Evolutionary conservation across 1,140 invertebrate species (phyloP).

Genomic region (Hermatobates lingyangjiaoensis): DNA sequence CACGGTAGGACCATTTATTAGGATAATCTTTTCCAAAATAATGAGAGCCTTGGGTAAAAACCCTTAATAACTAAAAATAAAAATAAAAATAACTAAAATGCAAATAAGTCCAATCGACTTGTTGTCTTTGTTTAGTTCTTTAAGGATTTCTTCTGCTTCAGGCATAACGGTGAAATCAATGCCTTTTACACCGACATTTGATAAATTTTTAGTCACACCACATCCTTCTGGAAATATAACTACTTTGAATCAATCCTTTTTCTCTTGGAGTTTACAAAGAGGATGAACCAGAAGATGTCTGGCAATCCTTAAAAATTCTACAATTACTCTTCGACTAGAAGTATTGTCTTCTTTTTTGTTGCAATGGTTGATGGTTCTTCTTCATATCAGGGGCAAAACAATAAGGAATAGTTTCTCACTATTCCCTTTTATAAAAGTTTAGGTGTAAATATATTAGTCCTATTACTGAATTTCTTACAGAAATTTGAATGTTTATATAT

Average conservation of each 20-base stretch:
- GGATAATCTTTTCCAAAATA: conserved; percentile 31
- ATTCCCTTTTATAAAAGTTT: too few relatives aligned
- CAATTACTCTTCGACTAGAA: conserved; percentile 30
- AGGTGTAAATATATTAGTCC: too few relatives aligned
- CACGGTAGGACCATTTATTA: conserved; percentile 35
- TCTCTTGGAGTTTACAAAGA: conserved; percentile 25
- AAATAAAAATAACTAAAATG: conserved; percentile 36
- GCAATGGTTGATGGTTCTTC: conserved; percentile 34
- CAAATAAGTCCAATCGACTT: conserved; percentile 40
- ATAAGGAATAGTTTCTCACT: conserved; percentile 26
- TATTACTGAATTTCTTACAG: too few relatives aligned
- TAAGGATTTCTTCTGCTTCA: conserved; percentile 30
- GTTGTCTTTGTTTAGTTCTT: conserved; percentile 31
- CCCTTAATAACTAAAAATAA: too few relatives aligned
- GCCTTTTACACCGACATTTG: conserved; percentile 34
- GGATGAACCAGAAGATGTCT: conserved; percentile 29
- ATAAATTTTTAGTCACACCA: conserved; percentile 39
- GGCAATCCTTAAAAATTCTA: conserved; percentile 37
- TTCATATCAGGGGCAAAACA: conserved; percentile 36
- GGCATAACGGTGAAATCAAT: conserved; percentile 29
- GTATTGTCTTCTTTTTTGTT: conserved; percentile 20
- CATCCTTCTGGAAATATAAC: conserved; percentile 41
- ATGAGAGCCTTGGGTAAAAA: conserved; percentile 30
- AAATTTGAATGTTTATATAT: too few relatives aligned
- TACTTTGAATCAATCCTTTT: conserved; percentile 25